Evolutionary conservation across 2,113 vertebrate species (phyloP).

Genomic region (Sinocyclocheilus rhinocerous): DNA sequence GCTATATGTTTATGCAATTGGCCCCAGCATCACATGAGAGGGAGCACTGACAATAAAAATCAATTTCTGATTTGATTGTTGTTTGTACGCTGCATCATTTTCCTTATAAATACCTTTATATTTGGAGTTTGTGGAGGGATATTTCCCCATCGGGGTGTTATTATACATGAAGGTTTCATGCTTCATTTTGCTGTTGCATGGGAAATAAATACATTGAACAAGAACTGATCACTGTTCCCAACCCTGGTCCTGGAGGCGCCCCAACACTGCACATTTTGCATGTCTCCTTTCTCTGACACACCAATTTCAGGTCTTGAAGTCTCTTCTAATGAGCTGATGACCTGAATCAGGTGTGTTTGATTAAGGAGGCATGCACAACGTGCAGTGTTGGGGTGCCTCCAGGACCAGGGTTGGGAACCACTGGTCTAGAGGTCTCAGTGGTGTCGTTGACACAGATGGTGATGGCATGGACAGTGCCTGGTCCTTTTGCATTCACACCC

Average conservation of each 20-base stretch:
- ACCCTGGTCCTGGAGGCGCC: too few relatives aligned
- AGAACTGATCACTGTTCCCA: neutral
- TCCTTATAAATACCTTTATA: neutral
- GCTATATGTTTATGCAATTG: too few relatives aligned
- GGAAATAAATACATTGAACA: neutral
- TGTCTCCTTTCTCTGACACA: too few relatives aligned
- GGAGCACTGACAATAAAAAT: neutral
- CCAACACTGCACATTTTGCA: too few relatives aligned
- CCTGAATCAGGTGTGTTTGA: too few relatives aligned
- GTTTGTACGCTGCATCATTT: neutral
- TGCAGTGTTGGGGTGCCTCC: too few relatives aligned
- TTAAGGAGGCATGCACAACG: too few relatives aligned
- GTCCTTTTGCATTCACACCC: neutral
- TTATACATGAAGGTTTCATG: neutral
- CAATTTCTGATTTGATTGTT: neutral
- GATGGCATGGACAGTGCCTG: neutral
- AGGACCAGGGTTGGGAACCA: too few relatives aligned
- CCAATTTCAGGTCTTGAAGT: too few relatives aligned
- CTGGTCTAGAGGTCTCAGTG: neutral
- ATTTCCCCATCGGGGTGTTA: neutral
- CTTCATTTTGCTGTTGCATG: neutral
- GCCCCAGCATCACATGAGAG: too few relatives aligned
- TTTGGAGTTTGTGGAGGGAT: neutral
- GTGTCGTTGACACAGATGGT: neutral
- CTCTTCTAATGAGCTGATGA: too few relatives aligned